phyloP scores from a whole-genome alignment of 2,888 invertebrate genomes.

The Phyto melanocephala region DNA sequence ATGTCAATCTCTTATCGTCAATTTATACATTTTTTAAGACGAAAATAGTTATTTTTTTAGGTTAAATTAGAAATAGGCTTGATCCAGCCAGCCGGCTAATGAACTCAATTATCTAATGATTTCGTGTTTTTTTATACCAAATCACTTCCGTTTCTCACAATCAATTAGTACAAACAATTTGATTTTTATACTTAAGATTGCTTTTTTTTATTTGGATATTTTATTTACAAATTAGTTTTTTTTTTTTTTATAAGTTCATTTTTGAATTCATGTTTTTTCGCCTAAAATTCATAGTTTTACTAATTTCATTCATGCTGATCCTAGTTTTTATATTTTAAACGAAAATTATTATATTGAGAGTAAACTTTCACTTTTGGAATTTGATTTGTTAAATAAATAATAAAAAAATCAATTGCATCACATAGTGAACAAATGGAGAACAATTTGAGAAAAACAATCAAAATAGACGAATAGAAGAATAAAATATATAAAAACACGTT shows the following conservation, averaged over 20 bases:
- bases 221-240: background rate
- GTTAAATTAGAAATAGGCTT: slow-evolving; percentile 15
- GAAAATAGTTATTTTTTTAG: slow-evolving; percentile 25
- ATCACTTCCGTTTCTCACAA: background rate
- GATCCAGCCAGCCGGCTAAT: background rate
- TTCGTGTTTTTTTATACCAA: background rate
- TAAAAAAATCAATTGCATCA: slow-evolving; percentile 66
- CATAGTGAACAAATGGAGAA: slow-evolving; percentile 25
- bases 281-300: background rate
- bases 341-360: background rate
- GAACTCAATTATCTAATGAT: background rate
- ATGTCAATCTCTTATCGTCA: background rate
- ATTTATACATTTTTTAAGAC: slow-evolving; percentile 29
- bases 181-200: background rate
- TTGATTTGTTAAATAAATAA: slow-evolving; percentile 49
- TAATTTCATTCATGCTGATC: background rate
- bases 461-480: background rate
- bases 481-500: slow-evolving; percentile 32
- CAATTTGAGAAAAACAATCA: slow-evolving; percentile 45
- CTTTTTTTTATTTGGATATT: slow-evolving; percentile 7
- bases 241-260: background rate
- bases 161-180: background rate
- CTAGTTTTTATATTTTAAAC: background rate
- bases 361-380: slow-evolving; percentile 59
- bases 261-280: background rate